Percentiles rank a stretch among this genome's conserved stretches.
phyloP scores from a whole-genome alignment of 2,113 vertebrate species.

The Gnathonemus longibarbis region DNA sequence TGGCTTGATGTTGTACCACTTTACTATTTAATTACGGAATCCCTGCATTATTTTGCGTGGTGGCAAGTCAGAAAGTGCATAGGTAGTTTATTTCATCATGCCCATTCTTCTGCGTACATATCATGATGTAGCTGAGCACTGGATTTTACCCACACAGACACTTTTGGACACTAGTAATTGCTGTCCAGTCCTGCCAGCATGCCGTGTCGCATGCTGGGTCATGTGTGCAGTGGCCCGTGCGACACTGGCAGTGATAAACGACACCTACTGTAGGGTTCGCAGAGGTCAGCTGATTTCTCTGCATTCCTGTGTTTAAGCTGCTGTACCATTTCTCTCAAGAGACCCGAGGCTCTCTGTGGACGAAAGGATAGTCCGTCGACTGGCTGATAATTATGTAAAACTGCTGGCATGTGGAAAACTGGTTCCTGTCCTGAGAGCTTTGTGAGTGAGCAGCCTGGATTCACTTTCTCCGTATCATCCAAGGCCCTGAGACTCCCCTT shows the following conservation, averaged over 20 bases:
- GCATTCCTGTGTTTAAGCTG: conserved; percentile 36
- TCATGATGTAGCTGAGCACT: background rate
- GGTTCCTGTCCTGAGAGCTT: background rate
- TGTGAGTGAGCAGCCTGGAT: background rate
- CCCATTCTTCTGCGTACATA: background rate
- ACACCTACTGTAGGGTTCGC: conserved; percentile 48
- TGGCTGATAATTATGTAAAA: conserved; percentile 29
- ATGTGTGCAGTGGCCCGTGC: background rate
- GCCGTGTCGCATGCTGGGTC: background rate
- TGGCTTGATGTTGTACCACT: background rate
- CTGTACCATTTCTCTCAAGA: conserved; percentile 7
- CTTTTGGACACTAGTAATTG: background rate
- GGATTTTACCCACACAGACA: background rate
- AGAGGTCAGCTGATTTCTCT: conserved; percentile 32
- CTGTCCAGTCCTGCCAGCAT: background rate
- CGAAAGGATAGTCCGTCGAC: conserved; percentile 23
- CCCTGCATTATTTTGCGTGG: background rate
- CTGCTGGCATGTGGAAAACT: conserved; percentile 25
- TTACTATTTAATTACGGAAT: background rate
- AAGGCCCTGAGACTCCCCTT: background rate
- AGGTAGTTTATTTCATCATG: background rate
- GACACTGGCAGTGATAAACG: background rate
- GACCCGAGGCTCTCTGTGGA: conserved; percentile 23
- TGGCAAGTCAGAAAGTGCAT: too few relatives aligned
- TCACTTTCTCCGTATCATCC: background rate